These are phyloP conservation scores for Sylvilagus floridanus DNA, from an alignment of 2,797 vertebrate species.

Conservation along the genomic window DNA sequence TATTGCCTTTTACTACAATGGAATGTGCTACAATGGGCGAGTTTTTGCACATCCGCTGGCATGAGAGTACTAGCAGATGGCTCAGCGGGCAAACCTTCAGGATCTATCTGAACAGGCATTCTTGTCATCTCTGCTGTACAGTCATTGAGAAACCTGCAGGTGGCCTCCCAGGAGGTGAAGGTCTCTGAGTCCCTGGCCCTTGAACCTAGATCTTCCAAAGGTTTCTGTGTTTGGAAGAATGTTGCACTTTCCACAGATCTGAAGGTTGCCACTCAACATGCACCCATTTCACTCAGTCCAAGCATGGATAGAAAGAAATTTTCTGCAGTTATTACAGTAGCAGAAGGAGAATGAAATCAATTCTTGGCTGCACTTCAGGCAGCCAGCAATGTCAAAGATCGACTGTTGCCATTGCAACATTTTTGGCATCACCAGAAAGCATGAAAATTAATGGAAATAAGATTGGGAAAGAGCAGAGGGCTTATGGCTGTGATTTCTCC, in stretches of 20 bases:
- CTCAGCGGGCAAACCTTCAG: background rate
- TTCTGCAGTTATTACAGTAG: background rate
- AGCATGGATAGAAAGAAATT: background rate
- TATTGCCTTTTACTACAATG: background rate
- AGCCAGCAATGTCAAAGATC: background rate
- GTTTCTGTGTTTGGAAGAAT: background rate
- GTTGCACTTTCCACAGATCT: background rate
- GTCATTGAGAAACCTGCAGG: background rate
- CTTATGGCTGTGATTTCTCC: background rate
- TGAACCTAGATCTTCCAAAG: background rate
- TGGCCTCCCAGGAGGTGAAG: background rate
- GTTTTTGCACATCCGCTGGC: background rate
- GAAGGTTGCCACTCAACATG: background rate
- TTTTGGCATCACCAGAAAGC: constrained; percentile 16
- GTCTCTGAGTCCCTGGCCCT: background rate
- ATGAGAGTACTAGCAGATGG: background rate
- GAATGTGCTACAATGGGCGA: background rate
- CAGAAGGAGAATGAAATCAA: background rate
- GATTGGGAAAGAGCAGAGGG: background rate
- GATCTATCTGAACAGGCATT: background rate
- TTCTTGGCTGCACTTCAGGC: background rate
- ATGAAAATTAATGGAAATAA: background rate
- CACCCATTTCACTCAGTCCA: background rate
- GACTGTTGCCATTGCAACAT: background rate
- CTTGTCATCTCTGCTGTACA: background rate